Conservation (phyloP, 35 echinoderm and acorn worm species). For the Nesometra sesokonis region DNA sequence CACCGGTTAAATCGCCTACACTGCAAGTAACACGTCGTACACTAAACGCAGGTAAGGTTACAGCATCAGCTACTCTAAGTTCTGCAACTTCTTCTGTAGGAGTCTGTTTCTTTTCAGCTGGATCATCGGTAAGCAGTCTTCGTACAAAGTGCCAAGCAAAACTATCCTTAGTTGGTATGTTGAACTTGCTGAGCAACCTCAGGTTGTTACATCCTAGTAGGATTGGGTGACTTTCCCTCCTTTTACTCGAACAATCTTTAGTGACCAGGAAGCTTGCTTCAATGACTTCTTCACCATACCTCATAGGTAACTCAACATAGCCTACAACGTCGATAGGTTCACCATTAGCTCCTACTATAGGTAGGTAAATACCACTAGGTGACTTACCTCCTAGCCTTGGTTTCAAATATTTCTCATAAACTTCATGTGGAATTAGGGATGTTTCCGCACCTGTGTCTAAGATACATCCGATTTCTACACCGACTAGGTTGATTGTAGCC, state of each 20-base stretch:
- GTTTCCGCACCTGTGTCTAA: slow-evolving; percentile 55
- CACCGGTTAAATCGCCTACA: too few species aligned
- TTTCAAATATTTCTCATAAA: slow-evolving; percentile 22
- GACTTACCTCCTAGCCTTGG: not conserved
- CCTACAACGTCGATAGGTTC: slow-evolving; percentile 15
- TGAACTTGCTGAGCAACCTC: not conserved
- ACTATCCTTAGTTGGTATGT: not conserved
- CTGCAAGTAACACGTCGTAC: too few species aligned
- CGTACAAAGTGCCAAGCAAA: not conserved
- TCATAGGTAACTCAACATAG: slow-evolving; percentile 21
- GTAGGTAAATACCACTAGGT: slow-evolving; percentile 4
- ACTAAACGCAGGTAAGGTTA: not conserved
- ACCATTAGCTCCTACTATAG: slow-evolving; percentile 30
- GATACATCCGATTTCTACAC: slow-evolving; percentile 14
- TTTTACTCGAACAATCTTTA: too few species aligned
- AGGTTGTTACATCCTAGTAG: slow-evolving; percentile 15
- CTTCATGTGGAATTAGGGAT: slow-evolving; percentile 20
- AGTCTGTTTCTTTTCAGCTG: not conserved
- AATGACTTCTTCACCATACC: not conserved
- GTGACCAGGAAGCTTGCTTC: too few species aligned
- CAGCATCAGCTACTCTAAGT: not conserved
- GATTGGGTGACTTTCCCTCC: not conserved
- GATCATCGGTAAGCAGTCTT: not conserved
- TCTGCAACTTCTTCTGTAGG: not conserved
- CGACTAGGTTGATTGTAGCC: slow-evolving; percentile 10